Percentiles rank a stretch among this genome's conserved stretches.
These are phyloP conservation scores for Ptiloglossa arizonensis DNA, from an alignment of 1,140 invertebrate genomes.

Conservation along the genomic window DNA sequence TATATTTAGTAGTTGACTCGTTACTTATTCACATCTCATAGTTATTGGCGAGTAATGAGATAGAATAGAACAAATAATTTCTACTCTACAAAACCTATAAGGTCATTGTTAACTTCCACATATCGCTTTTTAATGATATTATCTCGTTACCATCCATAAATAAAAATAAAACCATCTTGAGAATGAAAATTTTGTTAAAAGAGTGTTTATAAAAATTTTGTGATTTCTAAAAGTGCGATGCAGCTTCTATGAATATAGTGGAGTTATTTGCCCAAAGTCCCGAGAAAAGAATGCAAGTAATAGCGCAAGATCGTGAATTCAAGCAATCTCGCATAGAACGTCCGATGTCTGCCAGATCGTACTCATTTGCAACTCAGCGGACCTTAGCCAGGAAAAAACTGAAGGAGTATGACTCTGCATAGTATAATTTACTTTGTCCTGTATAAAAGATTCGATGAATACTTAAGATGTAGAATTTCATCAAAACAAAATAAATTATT, in stretches of 20 bases:
- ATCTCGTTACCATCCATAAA: neutral
- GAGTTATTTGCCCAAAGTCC: slow-evolving; percentile 76
- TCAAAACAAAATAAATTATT: slow-evolving; percentile 33
- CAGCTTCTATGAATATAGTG: slow-evolving; percentile 79
- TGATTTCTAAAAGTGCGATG: slow-evolving; percentile 73
- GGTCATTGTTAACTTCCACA: neutral
- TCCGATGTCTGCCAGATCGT: slow-evolving; percentile 77
- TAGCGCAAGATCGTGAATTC: slow-evolving; percentile 77
- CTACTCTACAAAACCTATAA: neutral
- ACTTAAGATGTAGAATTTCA: slow-evolving; percentile 6
- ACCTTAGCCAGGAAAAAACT: slow-evolving; percentile 80
- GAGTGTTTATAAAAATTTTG: slow-evolving; percentile 21
- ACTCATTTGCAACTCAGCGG: slow-evolving; percentile 80
- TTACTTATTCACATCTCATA: neutral
- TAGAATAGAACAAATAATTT: neutral
- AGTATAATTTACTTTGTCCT: slow-evolving; percentile 35
- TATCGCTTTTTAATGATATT: neutral
- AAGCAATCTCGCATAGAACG: slow-evolving; percentile 75
- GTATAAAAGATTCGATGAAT: slow-evolving; percentile 7
- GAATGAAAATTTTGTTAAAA: neutral
- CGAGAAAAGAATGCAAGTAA: slow-evolving; percentile 74
- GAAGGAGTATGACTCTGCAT: slow-evolving; percentile 77
- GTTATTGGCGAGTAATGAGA: neutral
- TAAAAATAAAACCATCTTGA: neutral
- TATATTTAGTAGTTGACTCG: neutral